phyloP scores from a whole-genome alignment of 1,140 invertebrate genomes.

The Saccostrea echinata region DNA sequence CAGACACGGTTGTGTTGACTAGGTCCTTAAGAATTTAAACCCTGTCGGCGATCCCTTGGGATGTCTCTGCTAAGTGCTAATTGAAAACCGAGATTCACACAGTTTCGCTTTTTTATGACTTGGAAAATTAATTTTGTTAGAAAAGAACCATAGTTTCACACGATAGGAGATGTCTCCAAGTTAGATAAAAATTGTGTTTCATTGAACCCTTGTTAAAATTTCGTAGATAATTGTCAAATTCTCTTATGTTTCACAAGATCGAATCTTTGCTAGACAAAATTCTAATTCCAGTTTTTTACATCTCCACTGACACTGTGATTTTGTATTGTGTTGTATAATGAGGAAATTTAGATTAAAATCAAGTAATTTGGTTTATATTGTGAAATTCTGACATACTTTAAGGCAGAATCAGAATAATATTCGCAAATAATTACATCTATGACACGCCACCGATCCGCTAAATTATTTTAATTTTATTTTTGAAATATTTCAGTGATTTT shows the following conservation, averaged over 20 bases:
- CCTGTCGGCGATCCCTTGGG: neutral
- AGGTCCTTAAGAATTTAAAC: neutral
- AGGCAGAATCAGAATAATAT: no score
- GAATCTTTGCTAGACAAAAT: neutral
- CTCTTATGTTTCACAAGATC: neutral
- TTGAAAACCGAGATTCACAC: conserved; percentile 18
- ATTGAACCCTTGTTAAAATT: conserved; percentile 18
- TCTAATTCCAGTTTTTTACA: neutral
- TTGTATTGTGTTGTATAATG: neutral
- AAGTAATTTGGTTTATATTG: no score
- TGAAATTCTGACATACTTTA: no score
- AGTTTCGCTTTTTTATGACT: conserved; percentile 26
- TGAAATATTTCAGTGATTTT: no score
- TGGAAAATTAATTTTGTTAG: conserved; percentile 11
- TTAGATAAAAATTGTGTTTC: neutral
- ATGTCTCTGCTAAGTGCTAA: conserved; percentile 5
- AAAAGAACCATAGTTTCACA: neutral
- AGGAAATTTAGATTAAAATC: no score
- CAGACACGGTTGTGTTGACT: neutral
- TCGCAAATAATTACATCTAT: no score
- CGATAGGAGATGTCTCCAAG: conserved; percentile 29
- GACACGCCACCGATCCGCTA: no score
- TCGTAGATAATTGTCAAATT: conserved; percentile 14
- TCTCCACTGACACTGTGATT: neutral
- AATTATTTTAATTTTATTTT: no score